phyloP scores from a whole-genome alignment of 1,140 invertebrate species.

The Papilio polyxenes region DNA sequence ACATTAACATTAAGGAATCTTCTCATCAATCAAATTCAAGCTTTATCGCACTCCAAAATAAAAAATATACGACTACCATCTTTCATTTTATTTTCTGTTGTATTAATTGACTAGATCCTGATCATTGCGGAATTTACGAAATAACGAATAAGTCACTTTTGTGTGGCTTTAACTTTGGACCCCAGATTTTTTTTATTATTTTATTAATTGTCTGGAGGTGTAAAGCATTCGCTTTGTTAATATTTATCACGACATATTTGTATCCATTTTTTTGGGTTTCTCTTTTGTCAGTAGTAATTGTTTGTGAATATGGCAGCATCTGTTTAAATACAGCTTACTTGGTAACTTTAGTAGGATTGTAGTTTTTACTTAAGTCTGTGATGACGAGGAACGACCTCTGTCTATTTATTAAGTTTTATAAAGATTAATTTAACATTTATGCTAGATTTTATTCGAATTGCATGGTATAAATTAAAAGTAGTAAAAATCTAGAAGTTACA shows the following conservation, averaged over 20 bases:
- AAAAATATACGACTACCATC: not conserved
- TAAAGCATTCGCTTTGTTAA: too few relatives aligned
- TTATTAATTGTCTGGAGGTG: too few relatives aligned
- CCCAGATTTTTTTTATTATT: too few relatives aligned
- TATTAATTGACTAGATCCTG: not conserved
- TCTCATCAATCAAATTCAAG: too few relatives aligned
- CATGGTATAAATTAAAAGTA: slow-evolving; percentile 3
- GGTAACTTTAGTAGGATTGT: slow-evolving; percentile 45
- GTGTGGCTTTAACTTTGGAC: too few relatives aligned
- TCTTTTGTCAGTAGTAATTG: not conserved
- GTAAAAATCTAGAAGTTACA: not conserved
- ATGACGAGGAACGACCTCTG: slow-evolving; percentile 50
- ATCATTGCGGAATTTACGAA: not conserved
- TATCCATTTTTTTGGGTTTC: too few relatives aligned
- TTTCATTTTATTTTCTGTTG: not conserved
- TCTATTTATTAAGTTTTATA: slow-evolving; percentile 47
- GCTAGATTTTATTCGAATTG: slow-evolving; percentile 21
- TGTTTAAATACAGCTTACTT: slow-evolving; percentile 15
- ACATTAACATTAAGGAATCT: not conserved
- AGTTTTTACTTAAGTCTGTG: slow-evolving; percentile 60
- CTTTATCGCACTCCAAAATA: too few relatives aligned
- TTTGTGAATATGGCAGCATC: slow-evolving; percentile 2
- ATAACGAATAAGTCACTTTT: not conserved
- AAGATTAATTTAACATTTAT: slow-evolving; percentile 46
- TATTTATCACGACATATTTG: too few relatives aligned